Evolutionary conservation across 2,888 invertebrate genomes (phyloP), one percentile per base, ranked within the genome.

Genomic region (Spodoptera exigua): DNA sequence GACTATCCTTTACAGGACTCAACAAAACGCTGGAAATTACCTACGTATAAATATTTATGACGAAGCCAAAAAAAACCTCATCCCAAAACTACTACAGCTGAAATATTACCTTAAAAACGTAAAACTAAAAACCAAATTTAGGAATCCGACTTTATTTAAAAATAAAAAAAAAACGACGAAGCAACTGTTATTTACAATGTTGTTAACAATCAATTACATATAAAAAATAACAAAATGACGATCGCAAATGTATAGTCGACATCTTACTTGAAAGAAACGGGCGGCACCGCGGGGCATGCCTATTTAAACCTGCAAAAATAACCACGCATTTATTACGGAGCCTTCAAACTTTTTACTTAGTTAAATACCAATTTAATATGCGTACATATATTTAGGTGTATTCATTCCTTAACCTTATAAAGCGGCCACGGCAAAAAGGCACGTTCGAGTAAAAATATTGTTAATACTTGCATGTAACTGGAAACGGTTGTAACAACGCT

Each of bases 321-420:
- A 68, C 53, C 46, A 57, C 34, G 56, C 55, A 48, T 60, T 40
- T 60, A 65, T 55, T 44, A 55, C 43, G 1, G 13, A 44, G 47
- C 35, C 54, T 55, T 60, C 60, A 45, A 55, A 66, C 47, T 69
- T 71, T 68, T 71, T 72, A 55, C 48, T 0, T 10, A 66, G 51
- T 52, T 66, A 71, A 66, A 71, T 71, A 71, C 54, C 47, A 65
- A 68, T 69, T 71, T 69, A 68, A 54, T 69, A 72, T 52, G 51
- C 51, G 35, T 40, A 60, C 52, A 60, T 65, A 37, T 52, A 69
- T 55, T 72, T 72, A 60, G 72, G 27, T 60, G 40, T 40, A 16
- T 44, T 48, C 40, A 66, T 66, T 66, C 60, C 41, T 60, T 37
- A 51, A 21, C 68, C 72, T 48, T 69, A 60, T 66, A 44, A 45